These are phyloP conservation scores for Nyleta sp. DNA, from an alignment of 2,888 invertebrate genomes.

Conservation along the genomic window DNA sequence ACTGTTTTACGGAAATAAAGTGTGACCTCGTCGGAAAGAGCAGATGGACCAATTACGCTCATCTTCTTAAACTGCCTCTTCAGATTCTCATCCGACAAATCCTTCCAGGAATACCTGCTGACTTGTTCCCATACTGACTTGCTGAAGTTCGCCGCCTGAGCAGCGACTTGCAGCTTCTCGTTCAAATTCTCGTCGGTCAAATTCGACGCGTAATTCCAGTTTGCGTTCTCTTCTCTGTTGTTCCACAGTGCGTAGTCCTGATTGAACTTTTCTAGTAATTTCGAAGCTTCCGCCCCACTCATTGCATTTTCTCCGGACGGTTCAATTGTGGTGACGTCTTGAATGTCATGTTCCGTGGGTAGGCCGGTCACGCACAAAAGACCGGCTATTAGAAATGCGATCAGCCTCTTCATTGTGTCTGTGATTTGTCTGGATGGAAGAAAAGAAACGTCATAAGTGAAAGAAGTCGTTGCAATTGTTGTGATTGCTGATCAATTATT, in stretches of 20 bases:
- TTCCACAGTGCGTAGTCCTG: slow-evolving; percentile 84
- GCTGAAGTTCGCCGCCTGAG: slow-evolving; percentile 83
- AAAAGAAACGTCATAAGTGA: too few relatives aligned
- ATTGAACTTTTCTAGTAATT: slow-evolving; percentile 85
- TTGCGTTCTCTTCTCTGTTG: slow-evolving; percentile 85
- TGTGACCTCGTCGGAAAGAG: slow-evolving; percentile 86
- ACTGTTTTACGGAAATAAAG: too few relatives aligned
- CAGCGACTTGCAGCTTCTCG: slow-evolving; percentile 82
- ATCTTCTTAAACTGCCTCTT: slow-evolving; percentile 90
- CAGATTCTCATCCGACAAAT: slow-evolving; percentile 87
- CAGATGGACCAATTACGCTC: slow-evolving; percentile 88
- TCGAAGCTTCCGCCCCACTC: slow-evolving; percentile 85
- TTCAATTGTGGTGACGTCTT: slow-evolving; percentile 12
- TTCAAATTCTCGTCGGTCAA: slow-evolving; percentile 89
- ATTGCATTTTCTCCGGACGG: slow-evolving; percentile 3
- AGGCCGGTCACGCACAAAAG: slow-evolving; percentile 19
- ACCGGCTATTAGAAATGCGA: slow-evolving; percentile 15
- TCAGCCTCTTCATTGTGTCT: slow-evolving; percentile 27
- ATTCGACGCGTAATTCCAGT: slow-evolving; percentile 91
- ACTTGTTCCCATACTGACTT: slow-evolving; percentile 88
- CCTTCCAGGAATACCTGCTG: slow-evolving; percentile 88
- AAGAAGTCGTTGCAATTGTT: too few relatives aligned
- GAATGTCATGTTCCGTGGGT: slow-evolving; percentile 7
- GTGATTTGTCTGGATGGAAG: slow-evolving; percentile 10
- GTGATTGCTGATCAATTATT: too few relatives aligned